phyloP scores from a whole-genome alignment of 2,888 invertebrate genomes.

The Amphipyra berbera region DNA sequence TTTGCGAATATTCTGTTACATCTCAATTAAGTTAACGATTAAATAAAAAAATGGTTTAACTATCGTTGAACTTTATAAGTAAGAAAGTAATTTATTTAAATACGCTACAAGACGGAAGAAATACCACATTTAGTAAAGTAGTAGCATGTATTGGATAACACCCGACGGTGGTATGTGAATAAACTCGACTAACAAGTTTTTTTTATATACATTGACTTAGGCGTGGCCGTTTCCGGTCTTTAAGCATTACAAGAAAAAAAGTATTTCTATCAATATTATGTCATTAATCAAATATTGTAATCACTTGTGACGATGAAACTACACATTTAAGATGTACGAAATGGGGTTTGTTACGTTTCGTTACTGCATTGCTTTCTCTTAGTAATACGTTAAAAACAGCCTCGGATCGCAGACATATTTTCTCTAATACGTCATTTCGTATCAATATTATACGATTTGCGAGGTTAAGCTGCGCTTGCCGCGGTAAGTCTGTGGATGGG shows the following conservation, averaged over 20 bases:
- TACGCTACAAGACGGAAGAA: too few relatives aligned
- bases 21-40: too few relatives aligned
- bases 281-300: conserved; percentile 51
- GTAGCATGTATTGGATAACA: conserved; percentile 21
- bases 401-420: neutral
- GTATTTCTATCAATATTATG: conserved; percentile 30
- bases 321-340: neutral
- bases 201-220: conserved; percentile 33
- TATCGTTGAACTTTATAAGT: too few relatives aligned
- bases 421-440: neutral
- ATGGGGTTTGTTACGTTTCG: conserved; percentile 5
- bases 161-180: conserved; percentile 9
- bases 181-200: conserved; percentile 22
- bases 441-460: too few relatives aligned
- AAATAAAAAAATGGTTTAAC: too few relatives aligned
- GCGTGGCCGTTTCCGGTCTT: conserved; percentile 48
- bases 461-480: too few relatives aligned
- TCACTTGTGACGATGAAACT: conserved; percentile 10
- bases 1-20: too few relatives aligned
- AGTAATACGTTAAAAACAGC: neutral
- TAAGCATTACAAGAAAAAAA: conserved; percentile 20
- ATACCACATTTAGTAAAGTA: too few relatives aligned
- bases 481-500: too few relatives aligned
- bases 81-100: too few relatives aligned
- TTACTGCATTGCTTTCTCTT: conserved; percentile 11